Conservation (phyloP, 2,888 invertebrate species). For the Nemurella pictetii region DNA sequence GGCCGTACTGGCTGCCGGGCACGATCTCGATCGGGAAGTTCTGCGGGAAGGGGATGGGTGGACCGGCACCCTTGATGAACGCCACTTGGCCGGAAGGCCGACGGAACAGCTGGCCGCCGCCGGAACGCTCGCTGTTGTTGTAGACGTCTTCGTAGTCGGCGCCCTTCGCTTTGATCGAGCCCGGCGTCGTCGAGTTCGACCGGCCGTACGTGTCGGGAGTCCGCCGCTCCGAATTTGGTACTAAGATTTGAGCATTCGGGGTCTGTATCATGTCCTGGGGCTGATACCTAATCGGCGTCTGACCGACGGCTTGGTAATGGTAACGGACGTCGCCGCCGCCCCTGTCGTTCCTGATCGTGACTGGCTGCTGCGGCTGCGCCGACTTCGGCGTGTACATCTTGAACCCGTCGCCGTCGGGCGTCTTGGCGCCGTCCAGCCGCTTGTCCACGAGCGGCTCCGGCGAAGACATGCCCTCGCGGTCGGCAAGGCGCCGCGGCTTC, state of each 20-base stretch:
- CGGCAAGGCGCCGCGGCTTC: conserved; percentile 68
- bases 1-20: conserved; percentile 19
- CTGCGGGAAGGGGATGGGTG: conserved; percentile 50
- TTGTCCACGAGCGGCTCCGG: conserved; percentile 70
- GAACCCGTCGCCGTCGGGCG: conserved; percentile 8
- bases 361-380: conserved; percentile 45
- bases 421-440: conserved; percentile 37
- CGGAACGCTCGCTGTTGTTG: conserved; percentile 52
- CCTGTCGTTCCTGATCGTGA: conserved; percentile 48
- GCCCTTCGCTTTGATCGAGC: conserved; percentile 52
- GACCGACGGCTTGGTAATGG: conserved; percentile 42
- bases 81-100: conserved; percentile 64
- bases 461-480: conserved; percentile 43
- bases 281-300: conserved; percentile 1
- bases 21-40: conserved; percentile 26
- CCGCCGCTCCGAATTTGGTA: conserved; percentile 62
- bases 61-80: conserved; percentile 52
- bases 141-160: conserved; percentile 80
- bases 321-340: conserved; percentile 52
- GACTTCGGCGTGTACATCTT: conserved; percentile 29
- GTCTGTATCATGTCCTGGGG: neutral
- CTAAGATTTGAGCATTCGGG: conserved; percentile 44
- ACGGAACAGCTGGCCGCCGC: conserved; percentile 57
- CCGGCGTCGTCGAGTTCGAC: conserved; percentile 51
- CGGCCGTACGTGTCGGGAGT: conserved; percentile 83